phyloP scores from a whole-genome alignment of 2,113 vertebrate genomes.

The Gnathonemus echidnorhynchus region DNA sequence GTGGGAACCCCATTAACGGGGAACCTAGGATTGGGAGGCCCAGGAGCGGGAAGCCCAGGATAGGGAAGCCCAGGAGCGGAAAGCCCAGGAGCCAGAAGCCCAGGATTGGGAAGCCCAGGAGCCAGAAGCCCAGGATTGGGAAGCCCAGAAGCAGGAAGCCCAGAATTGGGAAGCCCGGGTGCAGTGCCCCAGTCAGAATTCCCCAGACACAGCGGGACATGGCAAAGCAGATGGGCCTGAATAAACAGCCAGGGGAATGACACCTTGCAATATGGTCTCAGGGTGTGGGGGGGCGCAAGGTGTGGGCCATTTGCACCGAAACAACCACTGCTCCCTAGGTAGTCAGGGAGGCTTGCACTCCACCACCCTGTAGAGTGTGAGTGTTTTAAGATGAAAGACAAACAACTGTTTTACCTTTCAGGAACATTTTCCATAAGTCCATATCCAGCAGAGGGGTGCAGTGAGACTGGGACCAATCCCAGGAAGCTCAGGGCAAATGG shows the following conservation, averaged over 20 bases:
- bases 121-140: too few species aligned
- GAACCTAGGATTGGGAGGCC: background rate
- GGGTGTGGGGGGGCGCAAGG: background rate
- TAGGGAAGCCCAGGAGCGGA: background rate
- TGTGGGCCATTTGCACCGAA: background rate
- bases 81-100: background rate
- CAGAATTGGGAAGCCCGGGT: background rate
- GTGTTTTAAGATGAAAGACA: background rate
- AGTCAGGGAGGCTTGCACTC: background rate
- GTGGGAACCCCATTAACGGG: background rate
- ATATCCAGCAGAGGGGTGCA: background rate
- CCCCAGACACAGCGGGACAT: background rate
- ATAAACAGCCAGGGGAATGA: background rate
- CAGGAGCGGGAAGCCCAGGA: background rate
- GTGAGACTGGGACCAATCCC: background rate
- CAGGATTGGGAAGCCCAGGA: background rate
- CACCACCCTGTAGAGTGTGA: background rate
- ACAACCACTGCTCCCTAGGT: background rate
- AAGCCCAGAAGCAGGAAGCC: background rate
- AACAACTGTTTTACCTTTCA: background rate
- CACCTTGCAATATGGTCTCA: slow-evolving; percentile 5
- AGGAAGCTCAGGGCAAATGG: background rate
- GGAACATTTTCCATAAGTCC: background rate
- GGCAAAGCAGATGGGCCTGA: background rate
- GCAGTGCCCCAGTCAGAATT: background rate